A percentile compares a stretch with the other conserved stretches of the same genome.
phyloP scores from a whole-genome alignment of 2,113 vertebrate genomes.

The Pachypanchax playfairii region DNA sequence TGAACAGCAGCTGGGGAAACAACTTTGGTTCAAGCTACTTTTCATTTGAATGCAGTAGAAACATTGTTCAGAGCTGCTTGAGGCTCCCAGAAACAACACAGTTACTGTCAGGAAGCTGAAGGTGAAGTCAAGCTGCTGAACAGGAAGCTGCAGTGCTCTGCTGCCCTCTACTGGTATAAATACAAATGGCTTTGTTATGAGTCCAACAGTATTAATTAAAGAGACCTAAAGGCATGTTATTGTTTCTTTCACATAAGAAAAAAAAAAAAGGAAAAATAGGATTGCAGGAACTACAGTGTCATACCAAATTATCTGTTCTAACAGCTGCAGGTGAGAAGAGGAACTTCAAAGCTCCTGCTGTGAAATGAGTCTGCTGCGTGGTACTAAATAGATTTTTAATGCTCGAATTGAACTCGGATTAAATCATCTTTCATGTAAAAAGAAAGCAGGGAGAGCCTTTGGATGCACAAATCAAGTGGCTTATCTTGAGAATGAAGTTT shows the following conservation, averaged over 20 bases:
- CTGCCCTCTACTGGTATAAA: conserved; percentile 63
- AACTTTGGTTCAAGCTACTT: too few species aligned
- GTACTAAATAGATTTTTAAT: not conserved
- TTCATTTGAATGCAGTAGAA: not conserved
- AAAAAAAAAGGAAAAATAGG: not conserved
- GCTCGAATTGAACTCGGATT: conserved; percentile 13
- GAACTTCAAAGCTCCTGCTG: conserved; percentile 24
- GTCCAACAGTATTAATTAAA: not conserved
- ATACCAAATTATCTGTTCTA: not conserved
- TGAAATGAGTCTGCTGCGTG: conserved; percentile 4
- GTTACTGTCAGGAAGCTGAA: not conserved
- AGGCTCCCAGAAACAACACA: not conserved
- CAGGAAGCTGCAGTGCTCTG: conserved; percentile 7
- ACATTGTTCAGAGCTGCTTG: not conserved
- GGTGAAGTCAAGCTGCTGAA: not conserved
- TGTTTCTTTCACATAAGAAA: not conserved
- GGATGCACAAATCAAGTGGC: not conserved
- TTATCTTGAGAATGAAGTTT: conserved; percentile 1
- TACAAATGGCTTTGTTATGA: not conserved
- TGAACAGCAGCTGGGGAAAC: not conserved
- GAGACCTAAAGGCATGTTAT: conserved; percentile 1
- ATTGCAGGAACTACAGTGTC: not conserved
- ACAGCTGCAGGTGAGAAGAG: not conserved
- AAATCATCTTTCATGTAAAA: not conserved
- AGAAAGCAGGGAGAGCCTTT: not conserved